phyloP scores from a whole-genome alignment of 2,888 invertebrate species.

The Strigamia transsilvanica region DNA sequence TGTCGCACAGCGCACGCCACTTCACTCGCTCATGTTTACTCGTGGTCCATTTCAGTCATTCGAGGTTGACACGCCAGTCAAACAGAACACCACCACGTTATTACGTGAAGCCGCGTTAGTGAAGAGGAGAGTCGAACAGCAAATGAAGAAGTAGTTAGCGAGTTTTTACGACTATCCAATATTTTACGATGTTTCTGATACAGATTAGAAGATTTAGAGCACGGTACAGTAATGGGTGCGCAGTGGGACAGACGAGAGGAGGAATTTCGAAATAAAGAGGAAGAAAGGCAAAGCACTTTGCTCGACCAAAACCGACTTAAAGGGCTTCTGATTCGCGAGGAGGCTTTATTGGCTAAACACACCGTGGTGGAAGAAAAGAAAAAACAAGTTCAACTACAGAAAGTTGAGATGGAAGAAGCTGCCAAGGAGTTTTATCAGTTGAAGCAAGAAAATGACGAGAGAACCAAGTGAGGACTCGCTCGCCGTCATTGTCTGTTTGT shows the following conservation, averaged over 20 bases:
- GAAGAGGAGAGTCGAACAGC: background rate
- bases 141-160: constrained; percentile 11
- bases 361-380: background rate
- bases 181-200: background rate
- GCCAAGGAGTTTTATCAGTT: background rate
- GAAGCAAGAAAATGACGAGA: background rate
- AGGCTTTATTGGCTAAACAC: constrained; percentile 21
- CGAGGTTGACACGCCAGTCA: background rate
- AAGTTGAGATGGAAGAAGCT: background rate
- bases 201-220: constrained; percentile 1
- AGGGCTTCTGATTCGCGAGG: background rate
- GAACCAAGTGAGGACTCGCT: background rate
- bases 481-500: background rate
- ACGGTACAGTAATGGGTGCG: background rate
- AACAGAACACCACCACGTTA: background rate
- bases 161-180: background rate
- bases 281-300: background rate
- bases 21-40: background rate
- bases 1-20: too few relatives aligned
- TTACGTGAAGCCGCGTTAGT: constrained; percentile 9
- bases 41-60: background rate
- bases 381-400: background rate
- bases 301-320: constrained; percentile 1
- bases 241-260: background rate
- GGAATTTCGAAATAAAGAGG: background rate